Conservation (phyloP, 2,113 vertebrate species). For the Dasypus novemcinctus region DNA sequence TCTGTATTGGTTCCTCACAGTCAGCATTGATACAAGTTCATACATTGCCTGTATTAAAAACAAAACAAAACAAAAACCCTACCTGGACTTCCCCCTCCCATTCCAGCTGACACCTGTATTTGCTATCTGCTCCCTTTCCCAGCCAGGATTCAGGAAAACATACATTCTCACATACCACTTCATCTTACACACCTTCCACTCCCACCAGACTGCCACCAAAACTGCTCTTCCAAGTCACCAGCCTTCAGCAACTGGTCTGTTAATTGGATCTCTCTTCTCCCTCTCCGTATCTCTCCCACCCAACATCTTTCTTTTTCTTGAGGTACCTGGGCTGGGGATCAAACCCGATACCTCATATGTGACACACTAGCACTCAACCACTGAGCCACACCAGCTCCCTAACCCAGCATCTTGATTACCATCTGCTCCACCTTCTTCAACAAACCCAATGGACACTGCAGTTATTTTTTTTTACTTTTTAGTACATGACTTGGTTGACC, state of each 20-base stretch:
- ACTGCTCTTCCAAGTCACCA: neutral
- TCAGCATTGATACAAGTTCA: neutral
- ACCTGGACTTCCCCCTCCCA: neutral
- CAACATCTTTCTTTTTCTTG: too few relatives aligned
- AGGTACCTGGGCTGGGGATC: too few relatives aligned
- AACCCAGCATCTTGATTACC: conserved; percentile 84
- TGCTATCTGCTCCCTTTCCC: neutral
- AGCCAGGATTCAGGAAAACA: neutral
- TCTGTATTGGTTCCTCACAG: neutral
- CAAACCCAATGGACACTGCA: neutral
- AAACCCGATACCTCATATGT: too few relatives aligned
- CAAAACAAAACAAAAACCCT: neutral
- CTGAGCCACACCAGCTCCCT: too few relatives aligned
- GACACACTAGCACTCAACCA: too few relatives aligned
- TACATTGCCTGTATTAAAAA: neutral
- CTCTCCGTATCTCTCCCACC: neutral
- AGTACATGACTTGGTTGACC: neutral
- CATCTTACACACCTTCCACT: neutral
- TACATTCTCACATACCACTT: neutral
- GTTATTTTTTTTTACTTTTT: neutral
- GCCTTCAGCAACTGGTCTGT: neutral
- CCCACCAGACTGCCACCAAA: neutral
- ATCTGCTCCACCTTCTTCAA: conserved; percentile 81
- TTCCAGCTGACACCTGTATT: neutral
- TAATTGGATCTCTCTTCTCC: neutral